Conservation (phyloP, 2,888 invertebrate species). For the Sussaba pulchella region DNA sequence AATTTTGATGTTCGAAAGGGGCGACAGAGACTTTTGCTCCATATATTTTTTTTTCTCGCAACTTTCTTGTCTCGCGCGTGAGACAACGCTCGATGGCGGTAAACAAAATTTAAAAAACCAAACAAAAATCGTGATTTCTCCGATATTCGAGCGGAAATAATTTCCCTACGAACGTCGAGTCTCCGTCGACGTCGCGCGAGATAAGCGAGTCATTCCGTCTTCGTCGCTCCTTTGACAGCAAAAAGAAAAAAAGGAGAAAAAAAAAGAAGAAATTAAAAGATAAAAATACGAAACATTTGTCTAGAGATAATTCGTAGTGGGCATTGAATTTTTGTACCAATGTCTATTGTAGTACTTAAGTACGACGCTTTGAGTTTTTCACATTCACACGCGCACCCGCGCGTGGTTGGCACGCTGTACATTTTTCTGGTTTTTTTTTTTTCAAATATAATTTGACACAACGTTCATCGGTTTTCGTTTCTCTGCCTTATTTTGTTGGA, state of each 20-base stretch:
- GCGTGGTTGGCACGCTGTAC: constrained; percentile 35
- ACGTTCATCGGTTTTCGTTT: constrained; percentile 8
- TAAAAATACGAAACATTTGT: constrained; percentile 73
- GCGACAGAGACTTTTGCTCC: constrained; percentile 77
- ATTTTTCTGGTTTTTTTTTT: background rate
- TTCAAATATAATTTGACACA: constrained; percentile 26
- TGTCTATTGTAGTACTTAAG: constrained; percentile 82
- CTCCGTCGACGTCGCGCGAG: constrained; percentile 60
- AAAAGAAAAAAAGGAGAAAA: constrained; percentile 50
- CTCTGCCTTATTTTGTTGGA: background rate
- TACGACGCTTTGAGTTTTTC: constrained; percentile 72
- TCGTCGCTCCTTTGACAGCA: constrained; percentile 75
- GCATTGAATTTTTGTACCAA: constrained; percentile 84
- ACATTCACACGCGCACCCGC: constrained; percentile 39
- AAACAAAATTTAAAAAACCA: too few relatives aligned
- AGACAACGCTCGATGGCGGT: constrained; percentile 55
- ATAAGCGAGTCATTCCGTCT: constrained; percentile 72
- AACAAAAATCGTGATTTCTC: constrained; percentile 35
- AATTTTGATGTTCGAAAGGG: constrained; percentile 79
- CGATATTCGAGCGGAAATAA: constrained; percentile 29
- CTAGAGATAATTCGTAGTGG: constrained; percentile 80
- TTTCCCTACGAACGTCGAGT: constrained; percentile 28
- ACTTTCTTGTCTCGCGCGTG: constrained; percentile 70
- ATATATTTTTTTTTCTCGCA: constrained; percentile 70
- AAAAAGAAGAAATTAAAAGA: constrained; percentile 26